These are phyloP conservation scores for Tachystola acroxantha DNA, from an alignment of 2,888 invertebrate species.

Conservation along the genomic window DNA sequence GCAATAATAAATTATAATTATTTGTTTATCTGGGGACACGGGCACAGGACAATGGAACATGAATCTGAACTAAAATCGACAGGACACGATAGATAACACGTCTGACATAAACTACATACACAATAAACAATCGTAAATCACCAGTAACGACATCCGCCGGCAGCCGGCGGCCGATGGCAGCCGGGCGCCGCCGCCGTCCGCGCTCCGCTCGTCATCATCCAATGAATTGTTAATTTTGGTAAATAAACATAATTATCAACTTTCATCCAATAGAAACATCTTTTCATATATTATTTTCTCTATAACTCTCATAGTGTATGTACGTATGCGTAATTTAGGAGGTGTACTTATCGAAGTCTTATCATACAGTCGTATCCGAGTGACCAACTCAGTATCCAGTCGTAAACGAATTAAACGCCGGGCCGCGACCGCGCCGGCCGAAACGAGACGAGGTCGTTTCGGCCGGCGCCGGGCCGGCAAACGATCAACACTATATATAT, in stretches of 20 bases:
- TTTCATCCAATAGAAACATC: conserved; percentile 70
- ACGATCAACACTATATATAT: conserved; percentile 73
- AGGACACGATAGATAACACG: conserved; percentile 61
- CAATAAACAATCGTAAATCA: conserved; percentile 46
- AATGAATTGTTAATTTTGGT: conserved; percentile 65
- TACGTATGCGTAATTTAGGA: conserved; percentile 62
- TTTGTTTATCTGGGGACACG: conserved; percentile 46
- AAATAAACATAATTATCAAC: conserved; percentile 70
- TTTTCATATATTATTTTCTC: conserved; percentile 70
- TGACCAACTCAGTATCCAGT: conserved; percentile 69
- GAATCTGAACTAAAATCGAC: conserved; percentile 57
- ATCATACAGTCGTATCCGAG: conserved; percentile 63
- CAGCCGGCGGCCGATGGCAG: conserved; percentile 23
- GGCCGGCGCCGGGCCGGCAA: conserved; percentile 32
- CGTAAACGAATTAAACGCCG: conserved; percentile 51
- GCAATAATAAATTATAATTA: conserved; percentile 70
- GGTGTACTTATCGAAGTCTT: conserved; percentile 67
- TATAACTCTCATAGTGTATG: conserved; percentile 65
- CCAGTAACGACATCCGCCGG: conserved; percentile 29
- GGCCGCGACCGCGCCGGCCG: conserved; percentile 29
- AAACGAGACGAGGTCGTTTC: conserved; percentile 24
- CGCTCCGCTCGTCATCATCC: too few species aligned
- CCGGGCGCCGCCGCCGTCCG: conserved; percentile 25
- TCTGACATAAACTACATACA: conserved; percentile 60
- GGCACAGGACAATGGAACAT: conserved; percentile 60